Base-by-base conservation (phyloP, 30 jellyfish, hydroid and myxozoan species). In the Catostylus mosaicus region DNA sequence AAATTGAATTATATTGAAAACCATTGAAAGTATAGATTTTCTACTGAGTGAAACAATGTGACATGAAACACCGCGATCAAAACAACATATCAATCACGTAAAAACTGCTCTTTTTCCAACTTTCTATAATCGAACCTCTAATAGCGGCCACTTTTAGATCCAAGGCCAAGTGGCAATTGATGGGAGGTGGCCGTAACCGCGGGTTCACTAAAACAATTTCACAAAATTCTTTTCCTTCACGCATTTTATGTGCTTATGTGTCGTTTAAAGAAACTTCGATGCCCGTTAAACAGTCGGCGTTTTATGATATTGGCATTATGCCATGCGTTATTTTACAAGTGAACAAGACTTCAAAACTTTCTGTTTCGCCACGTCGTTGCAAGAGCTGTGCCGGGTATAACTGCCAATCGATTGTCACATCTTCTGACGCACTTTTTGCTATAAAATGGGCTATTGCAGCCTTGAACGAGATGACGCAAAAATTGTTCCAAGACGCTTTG, bases 351-450 rank as follows among this genome's bases (percentile, higher is more conserved):
- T 43, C 54, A 43, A 43, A 6, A 74, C 82, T 43, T 74, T 74
- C 75, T 43, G 82, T 77, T 50, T 74, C 86, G 82, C 78, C 84
- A 71, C 84, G 84, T 71, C 78, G 84, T 33, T 71, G 84, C 84
- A 71, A 71, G 84, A 71, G 84, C 38, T 71, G 84, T 24, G 38
- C 76, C 75, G 33, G 76, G 84, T 71, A 78, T 71, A 27, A 71
- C 34, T 71, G 84, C 84, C 34, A 71, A 27, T 71, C 75, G 73
- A 83, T 83, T 46, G 92, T 57, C 35, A 73, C 72, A 74, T 33
- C 88, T 31, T 0, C 74, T 74, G 94, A 83, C 93, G 86, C 74
- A 32, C 85, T 83, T 50, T 64, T 40, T 27, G 93, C 93, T 45
- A 84, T 75, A 38, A 0, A 73, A 75, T 75, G 93, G 93, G 88